phyloP scores from a whole-genome alignment of 2,113 vertebrate species.

The Apus apus region DNA sequence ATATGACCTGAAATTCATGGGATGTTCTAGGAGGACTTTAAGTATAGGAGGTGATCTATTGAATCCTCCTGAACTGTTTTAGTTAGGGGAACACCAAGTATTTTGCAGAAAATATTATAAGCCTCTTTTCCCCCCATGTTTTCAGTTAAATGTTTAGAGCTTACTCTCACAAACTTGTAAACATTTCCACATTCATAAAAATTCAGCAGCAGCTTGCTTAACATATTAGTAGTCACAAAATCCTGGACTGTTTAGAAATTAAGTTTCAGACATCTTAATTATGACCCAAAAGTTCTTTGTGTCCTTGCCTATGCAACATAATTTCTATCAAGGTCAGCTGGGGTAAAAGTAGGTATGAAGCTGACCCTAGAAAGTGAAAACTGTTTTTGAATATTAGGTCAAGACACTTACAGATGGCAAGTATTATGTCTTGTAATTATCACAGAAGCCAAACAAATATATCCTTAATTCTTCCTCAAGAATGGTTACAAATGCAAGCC shows the following conservation, averaged over 20 bases:
- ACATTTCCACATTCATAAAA: neutral
- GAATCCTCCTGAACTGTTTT: neutral
- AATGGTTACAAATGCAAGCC: neutral
- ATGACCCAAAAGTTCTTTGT: rapidly evolving
- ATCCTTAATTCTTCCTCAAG: constrained; percentile 6
- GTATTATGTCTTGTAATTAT: neutral
- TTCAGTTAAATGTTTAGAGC: neutral
- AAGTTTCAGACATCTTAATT: neutral
- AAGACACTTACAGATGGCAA: constrained; percentile 1
- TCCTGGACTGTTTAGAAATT: neutral
- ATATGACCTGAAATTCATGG: neutral
- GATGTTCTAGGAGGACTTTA: neutral
- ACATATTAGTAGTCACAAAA: neutral
- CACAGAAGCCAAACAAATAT: neutral
- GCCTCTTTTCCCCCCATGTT: rapidly evolving
- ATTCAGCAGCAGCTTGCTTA: neutral
- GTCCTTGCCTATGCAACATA: neutral
- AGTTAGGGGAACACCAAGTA: neutral
- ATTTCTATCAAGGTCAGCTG: neutral
- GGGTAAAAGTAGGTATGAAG: neutral
- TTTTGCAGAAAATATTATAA: neutral
- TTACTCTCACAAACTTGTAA: neutral
- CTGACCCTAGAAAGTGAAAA: neutral
- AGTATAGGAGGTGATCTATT: neutral
- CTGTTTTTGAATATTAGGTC: neutral